These are phyloP conservation scores for Carcina quercana DNA, from an alignment of 2,888 invertebrate genomes.

Conservation along the genomic window DNA sequence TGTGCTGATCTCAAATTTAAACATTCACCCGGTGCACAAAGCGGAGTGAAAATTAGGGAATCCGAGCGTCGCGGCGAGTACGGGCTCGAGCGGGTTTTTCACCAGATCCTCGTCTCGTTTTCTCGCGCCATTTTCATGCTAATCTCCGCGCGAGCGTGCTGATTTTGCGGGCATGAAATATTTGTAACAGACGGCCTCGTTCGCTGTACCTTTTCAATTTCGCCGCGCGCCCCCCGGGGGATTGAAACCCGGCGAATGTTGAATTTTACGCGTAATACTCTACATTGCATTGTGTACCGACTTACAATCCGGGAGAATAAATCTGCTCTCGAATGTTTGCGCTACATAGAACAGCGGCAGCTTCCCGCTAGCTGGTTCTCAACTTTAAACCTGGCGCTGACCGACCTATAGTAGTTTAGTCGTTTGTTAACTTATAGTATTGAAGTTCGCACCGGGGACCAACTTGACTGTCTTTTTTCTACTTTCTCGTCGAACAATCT, in stretches of 20 bases:
- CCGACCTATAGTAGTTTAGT: no score
- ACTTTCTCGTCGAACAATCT: no score
- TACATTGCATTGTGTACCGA: constrained; percentile 28
- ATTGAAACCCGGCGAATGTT: constrained; percentile 41
- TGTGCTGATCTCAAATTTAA: constrained; percentile 37
- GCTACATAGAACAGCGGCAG: constrained; percentile 2
- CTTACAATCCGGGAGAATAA: constrained; percentile 8
- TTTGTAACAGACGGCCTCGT: constrained; percentile 42
- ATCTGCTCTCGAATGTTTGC: constrained; percentile 8
- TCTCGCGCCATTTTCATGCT: constrained; percentile 57
- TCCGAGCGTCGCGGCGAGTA: constrained; percentile 18
- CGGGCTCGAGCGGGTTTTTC: constrained; percentile 23
- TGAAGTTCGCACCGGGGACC: no score
- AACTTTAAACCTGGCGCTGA: no score
- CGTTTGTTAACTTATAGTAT: no score
- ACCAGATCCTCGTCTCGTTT: constrained; percentile 36
- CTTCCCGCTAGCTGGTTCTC: no score
- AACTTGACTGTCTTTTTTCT: no score
- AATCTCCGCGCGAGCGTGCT: constrained; percentile 49
- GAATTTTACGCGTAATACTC: constrained; percentile 42
- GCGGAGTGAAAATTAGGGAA: constrained; percentile 38
- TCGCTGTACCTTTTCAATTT: constrained; percentile 50
- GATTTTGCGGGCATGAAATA: constrained; percentile 57
- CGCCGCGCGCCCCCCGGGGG: constrained; percentile 32
- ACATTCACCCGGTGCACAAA: constrained; percentile 35